Evolutionary conservation across 2,888 invertebrate genomes (phyloP).

Genomic region (Sinopyrophorus schimmeli): DNA sequence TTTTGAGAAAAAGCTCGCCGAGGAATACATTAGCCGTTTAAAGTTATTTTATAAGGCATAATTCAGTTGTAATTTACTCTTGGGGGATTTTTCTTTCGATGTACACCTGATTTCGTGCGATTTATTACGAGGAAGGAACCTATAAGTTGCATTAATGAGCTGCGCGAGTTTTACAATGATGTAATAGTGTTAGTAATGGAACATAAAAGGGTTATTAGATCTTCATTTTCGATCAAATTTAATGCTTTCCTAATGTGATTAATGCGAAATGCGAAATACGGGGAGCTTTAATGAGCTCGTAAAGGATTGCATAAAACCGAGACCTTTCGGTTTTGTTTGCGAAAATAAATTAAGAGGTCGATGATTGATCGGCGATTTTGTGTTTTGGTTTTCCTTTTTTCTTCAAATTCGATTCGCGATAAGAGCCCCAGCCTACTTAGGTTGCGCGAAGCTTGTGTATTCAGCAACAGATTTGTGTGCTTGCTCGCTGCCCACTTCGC

Average conservation of each 20-base stretch:
- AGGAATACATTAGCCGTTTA: too few relatives aligned
- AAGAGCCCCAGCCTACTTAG: slow-evolving; percentile 37
- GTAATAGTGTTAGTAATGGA: slow-evolving; percentile 9
- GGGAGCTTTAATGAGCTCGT: slow-evolving; percentile 6
- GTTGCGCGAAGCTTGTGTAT: slow-evolving; percentile 30
- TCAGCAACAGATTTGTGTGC: slow-evolving; percentile 36
- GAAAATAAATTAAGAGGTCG: too few relatives aligned
- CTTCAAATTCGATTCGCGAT: slow-evolving; percentile 31
- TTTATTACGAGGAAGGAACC: too few relatives aligned
- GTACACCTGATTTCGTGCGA: too few relatives aligned
- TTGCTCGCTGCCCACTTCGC: slow-evolving; percentile 39
- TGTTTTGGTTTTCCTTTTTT: too few relatives aligned
- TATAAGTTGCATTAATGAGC: slow-evolving; percentile 7
- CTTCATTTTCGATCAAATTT: slow-evolving; percentile 16
- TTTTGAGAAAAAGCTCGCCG: too few relatives aligned
- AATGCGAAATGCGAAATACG: too few relatives aligned
- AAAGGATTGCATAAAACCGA: slow-evolving; percentile 6
- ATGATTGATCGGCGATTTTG: too few relatives aligned
- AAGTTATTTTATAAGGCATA: too few relatives aligned
- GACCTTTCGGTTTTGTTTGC: too few relatives aligned
- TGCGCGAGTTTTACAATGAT: slow-evolving; percentile 1
- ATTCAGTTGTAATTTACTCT: too few relatives aligned
- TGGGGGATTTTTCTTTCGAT: too few relatives aligned
- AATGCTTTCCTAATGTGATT: slow-evolving; percentile 14
- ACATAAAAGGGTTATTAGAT: slow-evolving; percentile 18